Evolutionary conservation across 2,113 vertebrate genomes (phyloP), one percentile per base, ranked within the genome.

Genomic region (Alces alces): DNA sequence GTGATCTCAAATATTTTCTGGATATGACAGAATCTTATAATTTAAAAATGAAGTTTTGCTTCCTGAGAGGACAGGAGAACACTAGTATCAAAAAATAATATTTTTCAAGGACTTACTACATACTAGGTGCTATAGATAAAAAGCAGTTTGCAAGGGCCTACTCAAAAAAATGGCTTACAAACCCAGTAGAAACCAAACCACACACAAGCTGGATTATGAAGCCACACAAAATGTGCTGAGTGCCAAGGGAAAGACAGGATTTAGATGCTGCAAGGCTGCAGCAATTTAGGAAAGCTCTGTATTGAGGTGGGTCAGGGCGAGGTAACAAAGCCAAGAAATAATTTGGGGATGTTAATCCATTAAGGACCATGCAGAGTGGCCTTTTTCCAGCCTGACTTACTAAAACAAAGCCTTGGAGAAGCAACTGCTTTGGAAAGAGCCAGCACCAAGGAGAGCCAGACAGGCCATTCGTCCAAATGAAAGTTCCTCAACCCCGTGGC

Each of bases 361-460:
- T 10, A 55, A 78, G 25, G n/a, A 52, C 36, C 33, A 19, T 36
- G 33, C n/a, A 30, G 57, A n/a, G 45, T 61, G 52, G 64, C 76
- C 55, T 58, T 27, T 80, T 50, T 52, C 76, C 78, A 43, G 60
- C 7, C n/a, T 57, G 16, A 12, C 54, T 78, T 73, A 83, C 87
- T 89, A 52, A 94, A 73, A 61, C 90, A 93, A 90, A 89, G 28
- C 86, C 45, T 27, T 27, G 3, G 55, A 84, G 60, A 93, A 70
- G 84, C 79, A 47, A 52, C 12, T 7, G n/a, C 33, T 2, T 39
- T 80, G 73, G 57, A 84, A 57, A 60, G 58, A 91, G 88, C 93
- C n/a, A 93, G 97, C 80, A 96, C 93, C 96, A 93, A 94, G 96
- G 93, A 96, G 93, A 92, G 94, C 73, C 95, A 86, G 91, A 54